These are phyloP conservation scores for Periophthalmus magnuspinnatus DNA, from an alignment of 2,797 vertebrate species.

Conservation along the genomic window DNA sequence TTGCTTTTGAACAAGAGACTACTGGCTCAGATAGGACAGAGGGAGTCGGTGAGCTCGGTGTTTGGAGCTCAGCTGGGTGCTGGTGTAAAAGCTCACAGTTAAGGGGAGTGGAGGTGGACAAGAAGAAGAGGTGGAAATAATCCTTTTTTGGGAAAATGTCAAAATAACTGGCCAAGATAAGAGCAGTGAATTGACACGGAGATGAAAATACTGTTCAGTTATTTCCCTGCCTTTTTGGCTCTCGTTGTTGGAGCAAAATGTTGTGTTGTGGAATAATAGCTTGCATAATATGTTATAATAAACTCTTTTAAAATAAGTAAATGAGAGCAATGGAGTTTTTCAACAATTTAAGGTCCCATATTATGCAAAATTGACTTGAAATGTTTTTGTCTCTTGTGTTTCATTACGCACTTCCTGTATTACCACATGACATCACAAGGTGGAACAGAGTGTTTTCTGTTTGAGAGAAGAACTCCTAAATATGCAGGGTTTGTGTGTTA, in stretches of 20 bases:
- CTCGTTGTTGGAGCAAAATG: neutral
- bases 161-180: constrained; percentile 20
- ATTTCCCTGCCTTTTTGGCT: neutral
- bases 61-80: constrained; percentile 68
- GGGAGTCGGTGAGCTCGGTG: constrained; percentile 67
- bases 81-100: constrained; percentile 75
- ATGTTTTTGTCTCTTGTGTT: too few relatives aligned
- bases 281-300: neutral
- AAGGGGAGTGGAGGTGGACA: too few relatives aligned
- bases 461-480: too few relatives aligned
- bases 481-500: too few relatives aligned
- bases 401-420: too few relatives aligned
- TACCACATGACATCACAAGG: too few relatives aligned
- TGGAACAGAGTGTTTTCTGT: too few relatives aligned
- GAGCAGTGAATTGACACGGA: constrained; percentile 38
- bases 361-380: too few relatives aligned
- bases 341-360: too few relatives aligned
- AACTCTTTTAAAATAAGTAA: too few relatives aligned
- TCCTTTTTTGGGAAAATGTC: constrained; percentile 54
- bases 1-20: constrained; percentile 78
- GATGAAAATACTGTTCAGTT: constrained; percentile 21
- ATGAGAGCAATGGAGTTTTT: too few relatives aligned
- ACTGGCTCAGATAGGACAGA: constrained; percentile 72
- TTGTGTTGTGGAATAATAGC: neutral
- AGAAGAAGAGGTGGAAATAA: too few relatives aligned